Evolutionary conservation across 2,113 vertebrate genomes (phyloP).

Genomic region (Proterorhinus semilunaris): DNA sequence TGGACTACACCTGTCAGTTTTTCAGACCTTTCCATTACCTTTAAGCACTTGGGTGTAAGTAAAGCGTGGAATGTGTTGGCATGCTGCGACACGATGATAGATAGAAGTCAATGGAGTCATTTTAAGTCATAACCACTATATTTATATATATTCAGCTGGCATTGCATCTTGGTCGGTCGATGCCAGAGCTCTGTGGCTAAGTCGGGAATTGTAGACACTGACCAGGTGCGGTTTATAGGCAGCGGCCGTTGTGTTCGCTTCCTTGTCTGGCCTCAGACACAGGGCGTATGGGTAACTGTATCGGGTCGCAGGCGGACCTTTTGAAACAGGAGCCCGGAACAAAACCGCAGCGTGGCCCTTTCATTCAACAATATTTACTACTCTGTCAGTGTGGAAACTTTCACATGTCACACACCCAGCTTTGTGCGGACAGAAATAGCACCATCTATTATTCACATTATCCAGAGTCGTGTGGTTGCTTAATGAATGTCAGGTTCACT

Average conservation of each 20-base stretch:
- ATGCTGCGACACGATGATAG: constrained; percentile 45
- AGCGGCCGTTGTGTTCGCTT: constrained; percentile 1
- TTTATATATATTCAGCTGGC: constrained; percentile 20
- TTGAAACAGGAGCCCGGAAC: constrained; percentile 43
- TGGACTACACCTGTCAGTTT: not conserved
- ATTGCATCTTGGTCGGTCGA: not conserved
- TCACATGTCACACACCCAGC: constrained; percentile 8
- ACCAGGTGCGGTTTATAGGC: constrained; percentile 31
- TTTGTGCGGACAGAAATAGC: not conserved
- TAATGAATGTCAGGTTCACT: constrained; percentile 6
- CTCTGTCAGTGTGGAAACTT: constrained; percentile 16
- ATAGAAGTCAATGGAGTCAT: constrained; percentile 13
- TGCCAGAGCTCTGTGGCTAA: not conserved
- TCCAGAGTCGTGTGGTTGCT: constrained; percentile 4
- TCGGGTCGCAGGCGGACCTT: constrained; percentile 7
- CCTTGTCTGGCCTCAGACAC: constrained; percentile 1
- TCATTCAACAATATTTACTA: constrained; percentile 39
- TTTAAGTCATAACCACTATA: constrained; percentile 23
- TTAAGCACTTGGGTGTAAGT: constrained; percentile 36
- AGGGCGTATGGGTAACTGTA: constrained; percentile 3
- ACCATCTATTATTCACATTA: not conserved
- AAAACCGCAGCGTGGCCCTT: constrained; percentile 28
- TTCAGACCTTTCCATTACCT: constrained; percentile 41
- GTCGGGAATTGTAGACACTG: not conserved
- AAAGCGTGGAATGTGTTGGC: constrained; percentile 44